Conservation (phyloP, 2,888 invertebrate species). For the Trichogramma evanescens region DNA sequence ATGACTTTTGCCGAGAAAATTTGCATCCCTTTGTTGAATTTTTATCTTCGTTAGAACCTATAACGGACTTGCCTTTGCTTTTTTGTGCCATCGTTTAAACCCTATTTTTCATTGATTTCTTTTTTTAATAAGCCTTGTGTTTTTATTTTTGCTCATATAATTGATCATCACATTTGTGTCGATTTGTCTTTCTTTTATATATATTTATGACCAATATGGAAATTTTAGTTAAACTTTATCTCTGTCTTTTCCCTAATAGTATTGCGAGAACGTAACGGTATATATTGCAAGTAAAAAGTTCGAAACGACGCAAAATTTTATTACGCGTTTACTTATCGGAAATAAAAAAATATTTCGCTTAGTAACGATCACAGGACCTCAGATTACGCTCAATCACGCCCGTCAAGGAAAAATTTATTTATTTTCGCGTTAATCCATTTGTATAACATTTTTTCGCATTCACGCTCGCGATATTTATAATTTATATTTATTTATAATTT, state of each 20-base stretch:
- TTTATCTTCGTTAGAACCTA: conserved; percentile 26
- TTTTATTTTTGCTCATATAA: conserved; percentile 19
- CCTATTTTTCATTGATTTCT: conserved; percentile 7
- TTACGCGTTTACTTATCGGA: conserved; percentile 39
- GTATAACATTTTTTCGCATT: conserved; percentile 22
- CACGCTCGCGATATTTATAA: conserved; percentile 13
- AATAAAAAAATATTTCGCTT: conserved; percentile 49
- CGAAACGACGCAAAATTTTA: conserved; percentile 40
- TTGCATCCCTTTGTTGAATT: conserved; percentile 7
- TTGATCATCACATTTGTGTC: conserved; percentile 29
- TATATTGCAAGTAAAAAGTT: conserved; percentile 46
- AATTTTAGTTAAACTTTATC: conserved; percentile 9
- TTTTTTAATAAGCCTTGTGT: conserved; percentile 26
- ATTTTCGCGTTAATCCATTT: conserved; percentile 20
- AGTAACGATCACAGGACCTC: conserved; percentile 49
- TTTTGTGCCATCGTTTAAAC: conserved; percentile 27
- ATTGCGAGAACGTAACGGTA: conserved; percentile 49
- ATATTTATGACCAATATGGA: conserved; percentile 7
- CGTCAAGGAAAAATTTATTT: conserved; percentile 26
- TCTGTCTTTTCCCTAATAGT: conserved; percentile 38
- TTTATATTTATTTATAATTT: conserved; percentile 10
- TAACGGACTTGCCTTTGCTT: conserved; percentile 27
- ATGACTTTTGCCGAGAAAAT: neutral
- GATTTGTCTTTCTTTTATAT: conserved; percentile 20
- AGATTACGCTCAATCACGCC: conserved; percentile 46